These are phyloP conservation scores for Cremastobaeus sp. DNA, from an alignment of 2,888 invertebrate genomes.

Conservation along the genomic window DNA sequence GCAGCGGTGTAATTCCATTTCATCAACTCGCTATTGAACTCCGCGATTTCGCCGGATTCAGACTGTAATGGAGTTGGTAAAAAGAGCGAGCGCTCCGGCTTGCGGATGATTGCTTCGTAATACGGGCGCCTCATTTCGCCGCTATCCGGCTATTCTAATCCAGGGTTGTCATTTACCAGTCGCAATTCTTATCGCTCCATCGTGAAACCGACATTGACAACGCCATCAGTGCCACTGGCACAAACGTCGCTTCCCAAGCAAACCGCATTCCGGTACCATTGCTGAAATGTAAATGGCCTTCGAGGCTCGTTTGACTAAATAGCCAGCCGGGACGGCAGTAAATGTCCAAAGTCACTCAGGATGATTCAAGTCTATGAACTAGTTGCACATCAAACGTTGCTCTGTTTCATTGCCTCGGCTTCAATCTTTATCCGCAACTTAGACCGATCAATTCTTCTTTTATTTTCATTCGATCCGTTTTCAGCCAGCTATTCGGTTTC, in stretches of 20 bases:
- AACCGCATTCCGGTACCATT: slow-evolving; percentile 59
- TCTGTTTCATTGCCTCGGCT: no score
- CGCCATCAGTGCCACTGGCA: slow-evolving; percentile 46
- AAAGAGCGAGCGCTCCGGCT: slow-evolving; percentile 35
- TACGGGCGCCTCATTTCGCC: slow-evolving; percentile 37
- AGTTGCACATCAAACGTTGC: slow-evolving; percentile 6
- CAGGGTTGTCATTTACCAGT: slow-evolving; percentile 54
- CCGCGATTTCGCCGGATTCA: slow-evolving; percentile 31
- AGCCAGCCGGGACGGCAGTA: slow-evolving; percentile 67
- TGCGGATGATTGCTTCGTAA: slow-evolving; percentile 53
- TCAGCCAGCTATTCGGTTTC: no score
- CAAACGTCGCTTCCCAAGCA: slow-evolving; percentile 43
- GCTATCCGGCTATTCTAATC: slow-evolving; percentile 29
- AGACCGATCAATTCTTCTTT: no score
- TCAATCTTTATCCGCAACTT: no score
- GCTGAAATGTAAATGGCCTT: slow-evolving; percentile 75
- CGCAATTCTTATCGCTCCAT: slow-evolving; percentile 49
- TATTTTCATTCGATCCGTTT: no score
- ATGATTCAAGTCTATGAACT: slow-evolving; percentile 22
- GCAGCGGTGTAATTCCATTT: slow-evolving; percentile 39
- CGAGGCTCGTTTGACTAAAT: slow-evolving; percentile 74
- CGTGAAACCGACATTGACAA: slow-evolving; percentile 53
- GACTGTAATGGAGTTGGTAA: slow-evolving; percentile 37
- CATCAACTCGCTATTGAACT: slow-evolving; percentile 29
- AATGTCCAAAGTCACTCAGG: slow-evolving; percentile 33